These are phyloP conservation scores for Cheilosia scutellata DNA, from an alignment of 2,888 invertebrate genomes.

Conservation along the genomic window DNA sequence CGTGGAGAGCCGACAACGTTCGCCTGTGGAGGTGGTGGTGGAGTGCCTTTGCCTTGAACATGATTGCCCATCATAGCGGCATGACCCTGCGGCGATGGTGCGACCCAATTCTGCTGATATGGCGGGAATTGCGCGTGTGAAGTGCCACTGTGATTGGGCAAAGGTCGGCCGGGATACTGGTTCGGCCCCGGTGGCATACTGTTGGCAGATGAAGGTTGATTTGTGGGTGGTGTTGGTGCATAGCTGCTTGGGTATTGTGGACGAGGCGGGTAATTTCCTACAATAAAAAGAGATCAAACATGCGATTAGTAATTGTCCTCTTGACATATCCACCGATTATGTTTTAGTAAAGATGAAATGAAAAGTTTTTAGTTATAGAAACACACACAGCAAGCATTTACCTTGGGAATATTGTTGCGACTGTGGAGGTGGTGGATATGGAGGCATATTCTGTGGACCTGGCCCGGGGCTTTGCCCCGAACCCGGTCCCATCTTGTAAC, in stretches of 20 bases:
- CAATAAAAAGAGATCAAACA: slow-evolving; percentile 21
- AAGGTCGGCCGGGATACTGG: slow-evolving; percentile 85
- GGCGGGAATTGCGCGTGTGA: slow-evolving; percentile 84
- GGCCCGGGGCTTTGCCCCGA: slow-evolving; percentile 85
- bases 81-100: slow-evolving; percentile 82
- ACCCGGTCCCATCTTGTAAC: slow-evolving; percentile 87
- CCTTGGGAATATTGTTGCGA: slow-evolving; percentile 86
- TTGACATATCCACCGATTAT: background rate
- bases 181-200: slow-evolving; percentile 84
- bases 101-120: slow-evolving; percentile 83
- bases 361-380: background rate
- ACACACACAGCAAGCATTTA: slow-evolving; percentile 68
- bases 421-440: slow-evolving; percentile 86
- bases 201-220: slow-evolving; percentile 82
- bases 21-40: slow-evolving; percentile 85
- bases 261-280: slow-evolving; percentile 84
- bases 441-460: slow-evolving; percentile 85
- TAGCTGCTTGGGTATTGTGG: slow-evolving; percentile 86
- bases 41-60: slow-evolving; percentile 83
- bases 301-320: background rate
- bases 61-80: slow-evolving; percentile 83
- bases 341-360: slow-evolving; percentile 38
- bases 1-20: slow-evolving; percentile 84
- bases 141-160: slow-evolving; percentile 85
- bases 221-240: slow-evolving; percentile 85